Evolutionary conservation across 2,797 vertebrate species (phyloP).

Genomic region (Tauraco hartlaubi): DNA sequence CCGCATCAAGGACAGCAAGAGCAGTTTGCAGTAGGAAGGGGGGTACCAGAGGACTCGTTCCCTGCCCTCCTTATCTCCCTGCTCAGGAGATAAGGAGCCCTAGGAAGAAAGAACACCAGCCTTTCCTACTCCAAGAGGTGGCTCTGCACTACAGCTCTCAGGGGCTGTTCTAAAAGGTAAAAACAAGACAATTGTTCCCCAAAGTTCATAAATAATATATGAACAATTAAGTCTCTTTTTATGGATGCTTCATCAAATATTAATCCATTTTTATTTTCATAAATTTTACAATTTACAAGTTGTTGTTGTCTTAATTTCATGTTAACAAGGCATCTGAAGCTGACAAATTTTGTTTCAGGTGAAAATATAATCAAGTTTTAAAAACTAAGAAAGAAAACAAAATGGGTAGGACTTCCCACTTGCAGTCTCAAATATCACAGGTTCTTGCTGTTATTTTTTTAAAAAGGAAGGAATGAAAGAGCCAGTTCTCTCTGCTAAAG

Average conservation of each 20-base stretch:
- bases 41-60: fast-evolving
- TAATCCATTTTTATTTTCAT: conserved; percentile 77
- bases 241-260: conserved; percentile 70
- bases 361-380: not conserved
- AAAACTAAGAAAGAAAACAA: not conserved
- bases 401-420: not conserved
- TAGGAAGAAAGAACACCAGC: fast-evolving
- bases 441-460: not conserved
- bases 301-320: conserved; percentile 64
- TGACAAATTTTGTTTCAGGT: conserved; percentile 22
- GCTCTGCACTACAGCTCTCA: not conserved
- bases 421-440: not conserved
- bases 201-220: conserved; percentile 58
- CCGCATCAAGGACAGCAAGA: not conserved
- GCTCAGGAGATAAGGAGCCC: not conserved
- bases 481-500: not conserved
- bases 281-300: conserved; percentile 80
- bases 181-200: conserved; percentile 55
- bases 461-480: not conserved
- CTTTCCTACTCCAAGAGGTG: not conserved
- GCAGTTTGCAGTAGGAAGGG: not conserved
- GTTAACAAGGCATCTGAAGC: conserved; percentile 63
- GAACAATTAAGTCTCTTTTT: conserved; percentile 72
- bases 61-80: no score
- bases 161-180: conserved; percentile 29